Conservation (phyloP, 1,140 invertebrate genomes). For the Eumaeus atala region DNA sequence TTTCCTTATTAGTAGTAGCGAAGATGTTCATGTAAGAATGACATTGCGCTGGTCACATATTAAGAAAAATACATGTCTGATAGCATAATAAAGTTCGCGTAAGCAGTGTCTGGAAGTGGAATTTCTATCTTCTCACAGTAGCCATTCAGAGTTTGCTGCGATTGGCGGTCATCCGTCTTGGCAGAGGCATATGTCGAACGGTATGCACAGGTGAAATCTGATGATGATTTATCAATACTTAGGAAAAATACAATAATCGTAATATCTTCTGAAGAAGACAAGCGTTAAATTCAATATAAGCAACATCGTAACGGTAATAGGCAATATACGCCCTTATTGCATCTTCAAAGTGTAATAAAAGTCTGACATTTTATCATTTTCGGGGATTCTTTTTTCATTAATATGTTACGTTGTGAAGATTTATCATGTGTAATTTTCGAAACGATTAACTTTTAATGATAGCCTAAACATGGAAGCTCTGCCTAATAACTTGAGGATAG, state of each 20-base stretch:
- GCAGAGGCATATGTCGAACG: no score
- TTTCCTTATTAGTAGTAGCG: no score
- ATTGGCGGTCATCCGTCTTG: no score
- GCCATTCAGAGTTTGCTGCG: no score
- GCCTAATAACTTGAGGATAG: neutral
- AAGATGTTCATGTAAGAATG: no score
- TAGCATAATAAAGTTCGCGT: no score
- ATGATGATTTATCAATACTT: no score
- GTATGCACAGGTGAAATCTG: no score
- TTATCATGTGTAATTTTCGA: neutral
- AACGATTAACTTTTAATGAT: conserved; percentile 6
- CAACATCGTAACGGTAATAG: conserved; percentile 6
- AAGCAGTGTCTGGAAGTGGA: no score
- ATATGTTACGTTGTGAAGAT: conserved; percentile 1
- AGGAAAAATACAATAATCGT: neutral
- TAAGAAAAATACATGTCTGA: no score
- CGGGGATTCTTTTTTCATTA: conserved; percentile 3
- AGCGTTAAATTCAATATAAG: conserved; percentile 9
- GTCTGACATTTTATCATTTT: neutral
- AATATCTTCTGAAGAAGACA: neutral
- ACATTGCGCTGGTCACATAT: no score
- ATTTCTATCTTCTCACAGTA: no score
- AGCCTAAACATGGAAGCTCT: neutral
- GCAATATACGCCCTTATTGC: conserved; percentile 8
- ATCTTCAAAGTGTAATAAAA: conserved; percentile 5